Evolutionary conservation across 2,113 vertebrate species (phyloP), one percentile per base, ranked within the genome.

Genomic region (Anoura caudifer): DNA sequence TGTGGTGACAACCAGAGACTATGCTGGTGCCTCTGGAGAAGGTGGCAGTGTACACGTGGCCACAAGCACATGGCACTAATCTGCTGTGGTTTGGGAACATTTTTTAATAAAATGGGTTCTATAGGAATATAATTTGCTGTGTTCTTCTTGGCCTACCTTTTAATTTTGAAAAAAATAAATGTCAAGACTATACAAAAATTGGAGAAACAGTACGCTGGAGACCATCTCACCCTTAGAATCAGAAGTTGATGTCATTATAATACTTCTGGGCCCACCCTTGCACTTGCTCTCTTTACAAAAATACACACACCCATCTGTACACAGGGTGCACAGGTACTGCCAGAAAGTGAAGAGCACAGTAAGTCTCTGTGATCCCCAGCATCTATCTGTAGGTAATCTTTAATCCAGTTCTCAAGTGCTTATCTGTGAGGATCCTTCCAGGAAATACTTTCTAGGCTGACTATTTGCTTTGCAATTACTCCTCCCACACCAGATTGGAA

Each of bases 121-220:
- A 41, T 31, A 13, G 54, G 43, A 36, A 72, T 28, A 33, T 33
- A 31, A 52, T 54, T 36, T 87, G 26, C 63, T 45, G 5, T 28
- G 56, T n/a, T 83, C 12, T 54, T 54, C n/a, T 67, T 2, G 3
- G 38, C 65, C 43, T 33, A 75, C 33, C 31, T 69, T 61, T 69
- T 95, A 50, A 73, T 56, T 72, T 7, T 59, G 41, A 76, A 67
- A 88, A 76, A 76, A 67, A n/a, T n/a, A 8, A 70, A 61, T 5
- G 14, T 52, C 63, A 94, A 79, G 47, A 69, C 59, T 36, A 41
- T 0, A 56, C 54, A 61, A 52, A 47, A 26, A 67, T 7, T 26
- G 50, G 15, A 15, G 52, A 67, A 41, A 28, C 33, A 41, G 61
- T 4, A 28, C 1, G 1, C 3, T 15, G 56, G 22, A 38, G 67